phyloP scores from a whole-genome alignment of 2,797 vertebrate genomes.

The Molossus molossus region DNA sequence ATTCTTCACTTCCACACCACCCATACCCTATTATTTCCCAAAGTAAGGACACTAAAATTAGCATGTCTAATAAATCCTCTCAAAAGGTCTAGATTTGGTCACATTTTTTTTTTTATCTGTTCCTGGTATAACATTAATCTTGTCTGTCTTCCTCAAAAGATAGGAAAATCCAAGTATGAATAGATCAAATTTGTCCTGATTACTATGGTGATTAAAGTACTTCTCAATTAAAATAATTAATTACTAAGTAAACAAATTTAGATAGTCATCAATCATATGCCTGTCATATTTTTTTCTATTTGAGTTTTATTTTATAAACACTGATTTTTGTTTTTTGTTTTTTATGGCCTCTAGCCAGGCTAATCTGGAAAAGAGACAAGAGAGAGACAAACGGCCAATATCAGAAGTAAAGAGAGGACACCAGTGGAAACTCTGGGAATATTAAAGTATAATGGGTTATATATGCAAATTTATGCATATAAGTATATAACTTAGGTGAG shows the following conservation, averaged over 20 bases:
- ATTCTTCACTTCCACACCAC: background rate
- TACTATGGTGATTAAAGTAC: background rate
- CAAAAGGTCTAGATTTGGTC: background rate
- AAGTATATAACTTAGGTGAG: background rate
- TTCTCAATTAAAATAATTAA: background rate
- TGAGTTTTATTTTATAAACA: background rate
- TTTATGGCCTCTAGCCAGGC: background rate
- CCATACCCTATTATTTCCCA: background rate
- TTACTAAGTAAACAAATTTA: conserved; percentile 9
- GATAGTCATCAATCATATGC: background rate
- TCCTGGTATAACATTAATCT: background rate
- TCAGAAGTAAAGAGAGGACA: background rate
- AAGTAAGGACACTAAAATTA: background rate
- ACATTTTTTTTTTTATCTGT: background rate
- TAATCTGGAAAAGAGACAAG: background rate
- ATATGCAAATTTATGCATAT: background rate
- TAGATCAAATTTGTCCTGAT: conserved; percentile 5
- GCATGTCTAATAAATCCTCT: background rate
- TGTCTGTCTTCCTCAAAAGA: background rate
- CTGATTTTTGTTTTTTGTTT: background rate
- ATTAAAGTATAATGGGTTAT: background rate
- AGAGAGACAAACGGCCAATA: background rate
- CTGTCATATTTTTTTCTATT: background rate
- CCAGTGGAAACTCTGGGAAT: background rate
- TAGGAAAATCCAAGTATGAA: background rate